Percentiles rank a stretch among this genome's conserved stretches.
Evolutionary conservation across 2,888 invertebrate genomes (phyloP).

Genomic region (Gasteruption jaculator): DNA sequence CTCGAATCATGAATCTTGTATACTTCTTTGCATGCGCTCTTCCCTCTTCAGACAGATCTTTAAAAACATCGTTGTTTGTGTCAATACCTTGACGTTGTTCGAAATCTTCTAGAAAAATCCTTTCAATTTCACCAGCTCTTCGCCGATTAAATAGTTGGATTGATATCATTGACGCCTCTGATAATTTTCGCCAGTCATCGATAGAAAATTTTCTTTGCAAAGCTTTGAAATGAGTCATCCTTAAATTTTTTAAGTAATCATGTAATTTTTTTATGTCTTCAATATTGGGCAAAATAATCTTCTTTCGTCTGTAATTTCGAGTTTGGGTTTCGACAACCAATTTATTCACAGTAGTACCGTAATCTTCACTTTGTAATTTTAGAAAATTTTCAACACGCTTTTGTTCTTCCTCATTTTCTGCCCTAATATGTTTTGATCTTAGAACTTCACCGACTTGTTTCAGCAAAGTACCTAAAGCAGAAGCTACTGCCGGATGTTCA

Average conservation of each 20-base stretch:
- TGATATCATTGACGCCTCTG: too few species aligned
- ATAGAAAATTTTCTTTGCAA: too few species aligned
- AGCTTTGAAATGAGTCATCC: too few species aligned
- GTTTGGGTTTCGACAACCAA: slow-evolving; percentile 7
- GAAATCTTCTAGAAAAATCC: slow-evolving; percentile 1
- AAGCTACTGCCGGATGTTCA: not conserved
- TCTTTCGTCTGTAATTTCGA: too few species aligned
- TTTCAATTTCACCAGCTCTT: slow-evolving; percentile 9
- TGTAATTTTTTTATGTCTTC: too few species aligned
- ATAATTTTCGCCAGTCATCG: too few species aligned
- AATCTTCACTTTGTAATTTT: slow-evolving; percentile 15
- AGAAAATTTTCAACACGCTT: slow-evolving; percentile 1
- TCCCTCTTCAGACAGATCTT: not conserved
- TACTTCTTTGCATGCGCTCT: slow-evolving; percentile 8
- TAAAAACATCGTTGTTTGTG: slow-evolving; percentile 1
- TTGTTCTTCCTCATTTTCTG: not conserved
- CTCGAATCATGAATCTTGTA: slow-evolving; percentile 16
- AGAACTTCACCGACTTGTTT: slow-evolving; percentile 1
- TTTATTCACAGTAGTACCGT: slow-evolving; percentile 12
- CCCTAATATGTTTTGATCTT: not conserved
- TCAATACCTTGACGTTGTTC: slow-evolving; percentile 2
- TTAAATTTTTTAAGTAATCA: too few species aligned
- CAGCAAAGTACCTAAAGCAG: slow-evolving; percentile 1
- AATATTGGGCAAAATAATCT: too few species aligned
- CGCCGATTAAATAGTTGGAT: slow-evolving; percentile 13